Evolutionary conservation across 2,113 vertebrate genomes (phyloP), one percentile per base, ranked within the genome.

Genomic region (Hoplias malabaricus): DNA sequence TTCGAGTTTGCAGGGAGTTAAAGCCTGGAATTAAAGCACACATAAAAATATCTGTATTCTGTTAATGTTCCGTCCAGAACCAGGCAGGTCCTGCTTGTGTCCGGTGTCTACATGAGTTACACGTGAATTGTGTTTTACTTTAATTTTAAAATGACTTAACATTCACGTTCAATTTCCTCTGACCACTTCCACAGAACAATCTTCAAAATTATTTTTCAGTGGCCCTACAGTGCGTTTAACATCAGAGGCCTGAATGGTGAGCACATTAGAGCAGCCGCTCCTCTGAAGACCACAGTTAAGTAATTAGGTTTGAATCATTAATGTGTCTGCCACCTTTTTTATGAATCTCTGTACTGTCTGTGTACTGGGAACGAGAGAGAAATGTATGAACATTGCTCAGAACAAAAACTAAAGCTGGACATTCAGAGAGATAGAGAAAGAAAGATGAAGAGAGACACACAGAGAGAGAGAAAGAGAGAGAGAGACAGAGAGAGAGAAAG

Each of bases 251-350:
- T 46, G 23, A 46, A 16, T 67, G 36, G 54, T 77, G 25, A 57
- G 56, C 34, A 48, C 38, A 82, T 73, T 21, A 69, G 62, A 78
- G 42, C 68, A 38, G 63, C 69, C 72, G 70, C 80, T 69, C 50
- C 65, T 40, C 12, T 67, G 46, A 78, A 77, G 84, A 69, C 19
- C 46, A 31, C 33, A 11, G 70, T 74, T 81, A 82, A 85, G 80
- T 86, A 87, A 90, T 87, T 87, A 66, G 80, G 73, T 86, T 83
- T 88, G 77, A 90, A 88, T 90, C 83, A 89, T 88, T 86, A 34
- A 89, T 86, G 72, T 54, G 34, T 34, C 73, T 62, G 71, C 19
- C 48, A 21, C 67, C 40, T 53, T 33, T 43, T 48, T 46, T 63
- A 79, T 83, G 81, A 68, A 85, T 79, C 65, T 75, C 75, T 61